phyloP scores from a whole-genome alignment of 2,113 vertebrate species.

The Dromas ardeola region DNA sequence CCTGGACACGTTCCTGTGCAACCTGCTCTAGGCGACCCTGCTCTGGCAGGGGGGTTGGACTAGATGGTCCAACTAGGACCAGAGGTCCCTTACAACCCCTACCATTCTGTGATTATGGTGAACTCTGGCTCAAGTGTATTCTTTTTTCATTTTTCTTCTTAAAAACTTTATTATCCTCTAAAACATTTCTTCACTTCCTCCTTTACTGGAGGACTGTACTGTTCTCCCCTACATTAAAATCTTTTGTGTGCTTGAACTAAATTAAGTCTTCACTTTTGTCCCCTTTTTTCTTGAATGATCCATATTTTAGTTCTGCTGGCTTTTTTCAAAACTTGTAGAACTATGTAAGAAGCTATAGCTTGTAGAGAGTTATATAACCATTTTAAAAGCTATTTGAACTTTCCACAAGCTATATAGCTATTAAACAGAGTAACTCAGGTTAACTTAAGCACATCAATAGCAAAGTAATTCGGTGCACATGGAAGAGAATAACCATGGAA shows the following conservation, averaged over 20 bases:
- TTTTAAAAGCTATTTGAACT: not conserved
- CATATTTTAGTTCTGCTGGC: not conserved
- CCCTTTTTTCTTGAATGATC: not conserved
- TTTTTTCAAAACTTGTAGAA: not conserved
- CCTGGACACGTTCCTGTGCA: too few relatives aligned
- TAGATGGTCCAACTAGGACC: too few relatives aligned
- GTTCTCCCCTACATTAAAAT: not conserved
- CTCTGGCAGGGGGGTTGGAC: too few relatives aligned
- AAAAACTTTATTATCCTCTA: not conserved
- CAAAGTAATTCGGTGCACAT: not conserved
- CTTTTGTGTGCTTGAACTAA: not conserved
- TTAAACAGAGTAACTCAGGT: not conserved
- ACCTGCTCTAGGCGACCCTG: too few relatives aligned
- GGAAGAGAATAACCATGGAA: not conserved
- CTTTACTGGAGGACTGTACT: not conserved
- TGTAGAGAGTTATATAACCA: not conserved
- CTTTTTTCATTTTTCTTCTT: not conserved
- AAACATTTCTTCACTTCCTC: not conserved
- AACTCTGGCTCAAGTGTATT: not conserved
- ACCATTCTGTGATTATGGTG: not conserved
- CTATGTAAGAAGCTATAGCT: not conserved
- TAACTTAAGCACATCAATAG: not conserved
- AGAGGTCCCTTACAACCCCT: too few relatives aligned
- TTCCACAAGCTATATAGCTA: not conserved
- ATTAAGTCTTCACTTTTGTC: not conserved